Base-by-base conservation (phyloP, 2,797 vertebrate genomes). In the Chanos chanos region DNA sequence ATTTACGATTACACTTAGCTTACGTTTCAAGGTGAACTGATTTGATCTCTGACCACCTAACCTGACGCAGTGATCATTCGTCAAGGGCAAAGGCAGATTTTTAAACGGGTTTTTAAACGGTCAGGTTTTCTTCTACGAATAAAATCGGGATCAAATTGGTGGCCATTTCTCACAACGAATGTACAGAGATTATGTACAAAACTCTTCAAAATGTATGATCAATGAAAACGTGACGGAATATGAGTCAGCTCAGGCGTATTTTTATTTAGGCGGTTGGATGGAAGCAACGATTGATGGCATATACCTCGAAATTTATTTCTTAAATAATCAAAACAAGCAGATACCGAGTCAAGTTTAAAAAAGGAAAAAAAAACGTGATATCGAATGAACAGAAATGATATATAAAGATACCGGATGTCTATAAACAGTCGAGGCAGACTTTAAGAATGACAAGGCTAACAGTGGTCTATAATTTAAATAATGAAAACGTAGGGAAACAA, bases 191-290 rank as follows among this genome's bases (percentile, higher is more conserved):
- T 59, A 52, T 43, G 21, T 36, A 21, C 37, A 45, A 52, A 16
- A 67, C 7, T 37, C 18, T 58, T 61, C 22, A 56, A 61, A 72
- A 41, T 13, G 56, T 34, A 49, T 37, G 63, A 47, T 25, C 1
- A 45, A 63, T 47, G 39, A 49, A 66, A 49, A 58, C 24, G 52
- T 66, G 70, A 37, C 55, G 41, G 66, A 19, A 50, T 8, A 36
- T 39, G 63, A 69, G 66, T 71, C 62, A 68, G 57, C 51, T 51
- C 66, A 71, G 37, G 64, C 63, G 67, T 70, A 21, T 55, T 68
- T 79, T 77, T 79, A 77, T 77, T 79, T 71, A 72, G 47, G 61
- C 71, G 73, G 62, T 62, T 75, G 56, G 53, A 70, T 72, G 40
- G 64, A 68, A 66, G 77, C 73, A 75, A 56, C 73, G 76, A 67